Evolutionary conservation across 2,888 invertebrate genomes (phyloP).

Genomic region (Adelphocoris suturalis): DNA sequence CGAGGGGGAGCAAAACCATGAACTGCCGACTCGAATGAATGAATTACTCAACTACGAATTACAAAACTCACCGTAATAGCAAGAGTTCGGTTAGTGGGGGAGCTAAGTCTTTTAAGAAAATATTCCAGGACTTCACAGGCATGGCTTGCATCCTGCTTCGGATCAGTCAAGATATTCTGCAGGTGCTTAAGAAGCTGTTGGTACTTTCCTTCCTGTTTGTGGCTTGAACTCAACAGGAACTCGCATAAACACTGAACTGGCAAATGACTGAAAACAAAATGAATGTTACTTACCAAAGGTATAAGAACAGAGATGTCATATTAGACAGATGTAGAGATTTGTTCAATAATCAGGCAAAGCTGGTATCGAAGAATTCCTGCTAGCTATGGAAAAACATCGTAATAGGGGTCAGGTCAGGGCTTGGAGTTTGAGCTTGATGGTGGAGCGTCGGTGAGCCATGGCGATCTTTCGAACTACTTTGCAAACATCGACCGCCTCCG

Average conservation of each 20-base stretch:
- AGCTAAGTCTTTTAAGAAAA: constrained; percentile 90
- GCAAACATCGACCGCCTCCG: too few species aligned
- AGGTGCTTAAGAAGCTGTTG: constrained; percentile 86
- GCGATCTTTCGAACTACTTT: too few species aligned
- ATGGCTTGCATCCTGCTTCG: constrained; percentile 81
- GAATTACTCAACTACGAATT: not conserved
- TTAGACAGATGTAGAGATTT: too few species aligned
- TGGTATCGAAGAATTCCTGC: too few species aligned
- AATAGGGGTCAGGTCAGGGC: too few species aligned
- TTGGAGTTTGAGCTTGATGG: too few species aligned
- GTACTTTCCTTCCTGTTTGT: constrained; percentile 86
- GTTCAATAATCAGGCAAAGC: too few species aligned
- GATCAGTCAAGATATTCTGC: constrained; percentile 81
- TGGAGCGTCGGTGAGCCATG: too few species aligned
- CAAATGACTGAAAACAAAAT: constrained; percentile 84
- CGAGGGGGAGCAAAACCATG: too few species aligned
- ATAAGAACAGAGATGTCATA: too few species aligned
- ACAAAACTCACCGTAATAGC: constrained; percentile 83
- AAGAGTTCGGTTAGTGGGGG: constrained; percentile 87
- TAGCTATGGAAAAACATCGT: too few species aligned
- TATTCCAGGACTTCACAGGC: constrained; percentile 94
- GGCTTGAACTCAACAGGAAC: constrained; percentile 87
- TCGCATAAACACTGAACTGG: constrained; percentile 99
- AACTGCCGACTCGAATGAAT: not conserved
- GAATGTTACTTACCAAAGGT: too few species aligned